A percentile compares a stretch with the other conserved stretches of the same genome.
Conservation (phyloP, 2,888 invertebrate species). For the Hoplodrina blanda region DNA sequence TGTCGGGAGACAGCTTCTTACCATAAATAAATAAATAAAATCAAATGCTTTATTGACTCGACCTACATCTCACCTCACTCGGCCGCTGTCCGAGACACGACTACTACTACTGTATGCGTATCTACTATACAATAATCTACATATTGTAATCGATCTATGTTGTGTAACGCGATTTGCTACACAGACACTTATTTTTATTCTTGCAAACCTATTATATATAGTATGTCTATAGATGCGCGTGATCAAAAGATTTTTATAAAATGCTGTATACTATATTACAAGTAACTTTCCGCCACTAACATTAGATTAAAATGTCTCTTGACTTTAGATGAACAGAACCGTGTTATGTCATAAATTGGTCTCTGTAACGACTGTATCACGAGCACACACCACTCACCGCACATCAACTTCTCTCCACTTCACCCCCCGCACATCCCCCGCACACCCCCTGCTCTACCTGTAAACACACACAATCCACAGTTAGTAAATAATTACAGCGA, state of each 20-base stretch:
- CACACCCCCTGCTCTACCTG: neutral
- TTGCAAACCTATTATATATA: neutral
- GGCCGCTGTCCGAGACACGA: constrained; percentile 48
- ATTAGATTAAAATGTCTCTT: no score
- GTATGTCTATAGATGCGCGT: neutral
- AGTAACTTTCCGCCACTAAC: no score
- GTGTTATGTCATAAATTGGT: no score
- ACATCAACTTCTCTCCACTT: neutral
- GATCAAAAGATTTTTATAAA: neutral
- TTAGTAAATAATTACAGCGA: constrained; percentile 58
- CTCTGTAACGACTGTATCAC: no score
- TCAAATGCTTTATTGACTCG: constrained; percentile 27
- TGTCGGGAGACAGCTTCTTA: constrained; percentile 16
- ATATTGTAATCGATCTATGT: constrained; percentile 1
- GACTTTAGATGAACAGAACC: no score
- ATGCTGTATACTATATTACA: no score
- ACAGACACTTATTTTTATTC: neutral
- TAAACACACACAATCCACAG: constrained; percentile 14
- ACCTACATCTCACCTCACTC: constrained; percentile 30
- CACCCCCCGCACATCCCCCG: no score
- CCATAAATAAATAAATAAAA: constrained; percentile 46
- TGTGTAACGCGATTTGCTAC: neutral
- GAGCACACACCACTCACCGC: neutral
- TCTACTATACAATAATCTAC: neutral
- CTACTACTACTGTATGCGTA: constrained; percentile 4